A percentile compares a stretch with the other conserved stretches of the same genome.
Evolutionary conservation across 2,113 vertebrate species (phyloP).

Genomic region (Nannobrachium achirus): DNA sequence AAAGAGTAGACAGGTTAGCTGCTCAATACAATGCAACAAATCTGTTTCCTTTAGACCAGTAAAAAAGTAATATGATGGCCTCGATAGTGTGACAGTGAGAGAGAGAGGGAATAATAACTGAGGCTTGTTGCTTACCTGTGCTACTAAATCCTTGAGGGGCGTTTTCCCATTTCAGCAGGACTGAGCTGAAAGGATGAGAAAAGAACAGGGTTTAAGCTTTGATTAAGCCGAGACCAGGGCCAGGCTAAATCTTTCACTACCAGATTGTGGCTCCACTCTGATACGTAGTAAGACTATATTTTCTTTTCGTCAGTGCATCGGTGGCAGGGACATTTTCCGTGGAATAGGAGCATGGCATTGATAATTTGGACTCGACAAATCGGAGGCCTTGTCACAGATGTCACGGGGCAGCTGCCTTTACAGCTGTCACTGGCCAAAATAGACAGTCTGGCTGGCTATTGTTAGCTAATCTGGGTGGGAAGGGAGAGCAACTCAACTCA

Average conservation of each 20-base stretch:
- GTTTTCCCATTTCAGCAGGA: slow-evolving; percentile 63
- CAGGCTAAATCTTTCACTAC: neutral
- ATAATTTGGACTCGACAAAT: neutral
- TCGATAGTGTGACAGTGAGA: neutral
- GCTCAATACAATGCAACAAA: neutral
- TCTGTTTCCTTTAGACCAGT: neutral
- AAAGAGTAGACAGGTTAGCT: neutral
- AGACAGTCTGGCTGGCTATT: slow-evolving; percentile 67
- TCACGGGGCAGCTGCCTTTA: slow-evolving; percentile 42
- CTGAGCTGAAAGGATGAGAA: slow-evolving; percentile 16
- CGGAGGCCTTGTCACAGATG: slow-evolving; percentile 59
- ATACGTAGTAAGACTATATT: no score
- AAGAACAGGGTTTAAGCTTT: neutral
- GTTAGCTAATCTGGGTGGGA: slow-evolving; percentile 63
- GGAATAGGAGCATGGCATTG: neutral
- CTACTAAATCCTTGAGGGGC: slow-evolving; percentile 30
- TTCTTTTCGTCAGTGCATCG: no score
- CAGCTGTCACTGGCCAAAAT: slow-evolving; percentile 75
- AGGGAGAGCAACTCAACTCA: slow-evolving; percentile 21
- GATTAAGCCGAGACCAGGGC: neutral
- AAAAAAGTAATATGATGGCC: neutral
- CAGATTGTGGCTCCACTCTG: neutral
- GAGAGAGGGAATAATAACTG: neutral
- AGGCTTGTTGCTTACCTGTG: slow-evolving; percentile 55
- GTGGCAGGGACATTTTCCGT: neutral